Percentiles rank a stretch among this genome's conserved stretches.
phyloP scores from a whole-genome alignment of 2,797 vertebrate genomes.

The Melanogrammus aeglefinus region DNA sequence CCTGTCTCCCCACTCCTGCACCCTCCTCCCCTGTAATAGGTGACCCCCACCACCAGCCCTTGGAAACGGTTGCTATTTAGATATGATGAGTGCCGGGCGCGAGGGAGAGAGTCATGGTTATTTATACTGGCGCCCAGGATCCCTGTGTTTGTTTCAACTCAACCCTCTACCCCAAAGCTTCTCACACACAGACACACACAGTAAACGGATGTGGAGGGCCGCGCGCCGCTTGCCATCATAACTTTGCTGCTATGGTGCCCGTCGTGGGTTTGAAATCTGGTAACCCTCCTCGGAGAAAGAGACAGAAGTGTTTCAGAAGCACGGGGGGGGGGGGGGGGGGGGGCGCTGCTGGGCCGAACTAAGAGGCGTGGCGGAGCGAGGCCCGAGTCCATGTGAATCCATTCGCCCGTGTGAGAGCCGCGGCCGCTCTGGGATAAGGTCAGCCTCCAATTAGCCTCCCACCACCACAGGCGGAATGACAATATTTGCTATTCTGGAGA shows the following conservation, averaged over 20 bases:
- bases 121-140: constrained; percentile 57
- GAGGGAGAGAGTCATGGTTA: constrained; percentile 59
- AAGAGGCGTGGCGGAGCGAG: constrained; percentile 53
- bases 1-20: constrained; percentile 30
- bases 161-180: not conserved
- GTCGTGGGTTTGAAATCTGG: constrained; percentile 16
- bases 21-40: constrained; percentile 53
- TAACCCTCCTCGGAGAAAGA: constrained; percentile 30
- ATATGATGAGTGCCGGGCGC: constrained; percentile 50
- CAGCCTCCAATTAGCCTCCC: constrained; percentile 44
- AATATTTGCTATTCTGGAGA: constrained; percentile 55
- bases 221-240: not conserved
- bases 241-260: not conserved
- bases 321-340: constrained; percentile 37
- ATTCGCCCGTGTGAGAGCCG: constrained; percentile 49
- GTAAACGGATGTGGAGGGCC: no score
- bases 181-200: not conserved
- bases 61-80: constrained; percentile 74
- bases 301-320: constrained; percentile 44
- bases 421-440: constrained; percentile 59
- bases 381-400: constrained; percentile 45
- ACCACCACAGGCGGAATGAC: constrained; percentile 49
- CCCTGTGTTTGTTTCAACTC: constrained; percentile 46
- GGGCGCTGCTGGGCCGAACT: constrained; percentile 51
- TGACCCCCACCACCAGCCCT: constrained; percentile 56